Base-by-base conservation (phyloP, 2,888 invertebrate genomes). In the Dynastes hyllus region DNA sequence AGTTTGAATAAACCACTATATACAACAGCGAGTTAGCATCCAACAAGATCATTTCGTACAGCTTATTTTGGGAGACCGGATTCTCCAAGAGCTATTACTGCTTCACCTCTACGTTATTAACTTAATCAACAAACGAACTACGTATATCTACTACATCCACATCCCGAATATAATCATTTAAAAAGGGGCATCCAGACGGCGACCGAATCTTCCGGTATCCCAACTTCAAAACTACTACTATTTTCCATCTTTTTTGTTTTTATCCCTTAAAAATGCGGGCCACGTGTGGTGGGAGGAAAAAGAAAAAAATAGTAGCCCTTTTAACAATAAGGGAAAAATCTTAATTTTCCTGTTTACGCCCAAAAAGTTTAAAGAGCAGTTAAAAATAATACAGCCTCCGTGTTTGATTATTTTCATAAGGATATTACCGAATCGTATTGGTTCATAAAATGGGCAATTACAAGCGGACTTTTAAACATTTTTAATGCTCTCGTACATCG, bases 391-490 rank as follows among this genome's bases (percentile, higher is more conserved):
- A 85, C 84, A 85, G 76, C 77, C 79, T 77, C 71, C 78, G 71
- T 69, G 80, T 80, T 79, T 81, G 87, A 87, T 88, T 88, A 87
- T 88, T 88, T 88, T 87, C 84, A 81, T 87, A 86, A 86, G 85
- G 85, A 85, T 86, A 87, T 85, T 85, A 85, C 84, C 84, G 83
- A 83, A 83, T 87, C 87, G 87, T 86, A 87, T 87, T 87, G 86
- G 85, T 84, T 84, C 85, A 86, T 87, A 87, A 87, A 87, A 86
- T 82, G 81, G 79, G 78, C 82, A 83, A 83, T 83, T 82, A 80
- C 80, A 40, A 37, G 61, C 69, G 71, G 65, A 71, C 65, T 78
- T 79, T 79, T 79, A 79, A 79, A 79, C 79, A 79, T 76, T 79
- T 79, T 76, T 79, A 76, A 79, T 58, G 79, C 75, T 51, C 70